Evolutionary conservation across 2,888 invertebrate genomes (phyloP).

Genomic region (Acleris holmiana): DNA sequence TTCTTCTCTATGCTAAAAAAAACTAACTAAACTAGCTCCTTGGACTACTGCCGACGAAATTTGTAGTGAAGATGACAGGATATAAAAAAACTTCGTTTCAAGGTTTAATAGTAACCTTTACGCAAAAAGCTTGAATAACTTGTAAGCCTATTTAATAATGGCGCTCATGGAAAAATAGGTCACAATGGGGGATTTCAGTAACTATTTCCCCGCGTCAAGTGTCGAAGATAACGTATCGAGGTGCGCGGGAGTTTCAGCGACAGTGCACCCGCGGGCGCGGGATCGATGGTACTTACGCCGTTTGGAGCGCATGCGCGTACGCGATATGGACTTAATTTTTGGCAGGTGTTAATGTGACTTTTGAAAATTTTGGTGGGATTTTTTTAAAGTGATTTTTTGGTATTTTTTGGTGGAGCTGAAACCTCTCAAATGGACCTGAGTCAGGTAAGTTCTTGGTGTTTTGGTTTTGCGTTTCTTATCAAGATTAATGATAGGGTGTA

Average conservation of each 20-base stretch:
- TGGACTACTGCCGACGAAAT: no score
- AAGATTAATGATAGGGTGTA: neutral
- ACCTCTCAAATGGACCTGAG: constrained; percentile 29
- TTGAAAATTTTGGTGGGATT: neutral
- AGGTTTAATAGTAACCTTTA: no score
- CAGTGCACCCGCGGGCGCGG: constrained; percentile 34
- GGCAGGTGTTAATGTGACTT: no score
- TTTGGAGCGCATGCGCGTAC: constrained; percentile 12
- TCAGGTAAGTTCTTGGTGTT: constrained; percentile 24
- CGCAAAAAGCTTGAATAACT: no score
- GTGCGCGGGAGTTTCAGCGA: constrained; percentile 29
- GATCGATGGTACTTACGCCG: constrained; percentile 33
- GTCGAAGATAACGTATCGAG: constrained; percentile 29
- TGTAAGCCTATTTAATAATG: no score
- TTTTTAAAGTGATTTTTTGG: neutral
- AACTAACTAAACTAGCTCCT: no score
- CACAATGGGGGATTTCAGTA: constrained; percentile 2
- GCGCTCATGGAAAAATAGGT: constrained; percentile 9
- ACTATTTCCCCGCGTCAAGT: constrained; percentile 22
- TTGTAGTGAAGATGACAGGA: no score
- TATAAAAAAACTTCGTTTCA: no score
- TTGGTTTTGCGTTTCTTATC: neutral
- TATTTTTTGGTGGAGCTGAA: constrained; percentile 1
- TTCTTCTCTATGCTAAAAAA: no score
- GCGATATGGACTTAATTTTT: no score